These are phyloP conservation scores for Triplophysa tibetana DNA, from an alignment of 2,113 vertebrate species.

Conservation along the genomic window DNA sequence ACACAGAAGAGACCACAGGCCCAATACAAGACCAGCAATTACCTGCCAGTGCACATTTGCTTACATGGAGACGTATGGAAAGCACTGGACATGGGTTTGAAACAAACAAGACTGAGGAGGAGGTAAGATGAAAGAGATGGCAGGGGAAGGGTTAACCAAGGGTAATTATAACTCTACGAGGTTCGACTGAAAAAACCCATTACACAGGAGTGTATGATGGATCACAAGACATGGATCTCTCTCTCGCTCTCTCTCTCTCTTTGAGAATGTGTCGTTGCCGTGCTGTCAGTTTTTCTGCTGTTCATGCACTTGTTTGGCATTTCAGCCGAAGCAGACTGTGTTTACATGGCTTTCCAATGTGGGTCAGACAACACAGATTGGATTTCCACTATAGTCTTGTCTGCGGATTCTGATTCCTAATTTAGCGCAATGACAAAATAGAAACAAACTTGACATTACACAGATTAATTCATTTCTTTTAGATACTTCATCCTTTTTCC, in stretches of 20 bases:
- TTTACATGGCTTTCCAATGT: slow-evolving; percentile 21
- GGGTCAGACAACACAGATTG: slow-evolving; percentile 35
- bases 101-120: background rate
- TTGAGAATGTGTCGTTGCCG: background rate
- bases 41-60: background rate
- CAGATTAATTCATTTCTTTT: no score
- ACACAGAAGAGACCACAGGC: background rate
- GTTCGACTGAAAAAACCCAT: background rate
- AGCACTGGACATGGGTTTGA: background rate
- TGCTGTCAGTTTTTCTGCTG: background rate
- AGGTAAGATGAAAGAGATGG: background rate
- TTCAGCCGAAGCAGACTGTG: no score
- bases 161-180: background rate
- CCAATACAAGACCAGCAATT: background rate
- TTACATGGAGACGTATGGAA: background rate
- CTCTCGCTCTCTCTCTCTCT: background rate
- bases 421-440: background rate
- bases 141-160: background rate
- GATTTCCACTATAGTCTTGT: background rate
- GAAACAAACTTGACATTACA: no score
- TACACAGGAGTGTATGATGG: background rate
- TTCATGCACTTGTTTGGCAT: background rate
- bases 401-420: background rate
- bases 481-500: no score
- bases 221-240: background rate